phyloP scores from a whole-genome alignment of 2,113 vertebrate genomes.

The Ammodytes marinus region DNA sequence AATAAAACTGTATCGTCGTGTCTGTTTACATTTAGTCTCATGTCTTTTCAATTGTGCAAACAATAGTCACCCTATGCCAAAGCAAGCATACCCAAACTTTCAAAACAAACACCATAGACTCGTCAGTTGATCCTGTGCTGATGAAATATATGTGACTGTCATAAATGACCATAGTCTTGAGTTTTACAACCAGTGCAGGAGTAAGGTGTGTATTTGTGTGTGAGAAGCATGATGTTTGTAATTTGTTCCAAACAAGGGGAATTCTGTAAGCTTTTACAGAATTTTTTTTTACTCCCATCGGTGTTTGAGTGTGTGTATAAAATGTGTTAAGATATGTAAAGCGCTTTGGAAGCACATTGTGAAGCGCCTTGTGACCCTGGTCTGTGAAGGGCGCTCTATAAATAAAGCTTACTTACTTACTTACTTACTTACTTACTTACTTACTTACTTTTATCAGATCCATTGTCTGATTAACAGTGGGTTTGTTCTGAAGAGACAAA shows the following conservation, averaged over 20 bases:
- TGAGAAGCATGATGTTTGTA: background rate
- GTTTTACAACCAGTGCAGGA: background rate
- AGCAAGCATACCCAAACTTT: slow-evolving; percentile 22
- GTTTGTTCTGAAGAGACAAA: slow-evolving; percentile 18
- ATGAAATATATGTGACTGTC: background rate
- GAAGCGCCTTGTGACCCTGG: too few relatives aligned
- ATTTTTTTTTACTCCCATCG: too few relatives aligned
- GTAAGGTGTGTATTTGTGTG: slow-evolving; percentile 12
- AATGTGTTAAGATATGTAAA: too few relatives aligned
- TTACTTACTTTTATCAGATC: background rate
- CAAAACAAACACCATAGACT: slow-evolving; percentile 52
- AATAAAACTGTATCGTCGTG: background rate
- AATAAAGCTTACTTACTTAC: too few relatives aligned
- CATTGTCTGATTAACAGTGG: background rate
- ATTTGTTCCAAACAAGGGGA: slow-evolving; percentile 8
- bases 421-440: too few relatives aligned
- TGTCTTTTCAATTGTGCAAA: slow-evolving; percentile 14
- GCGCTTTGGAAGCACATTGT: too few relatives aligned
- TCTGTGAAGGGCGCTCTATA: too few relatives aligned
- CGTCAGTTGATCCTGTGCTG: background rate
- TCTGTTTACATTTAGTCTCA: background rate
- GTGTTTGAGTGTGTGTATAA: too few relatives aligned
- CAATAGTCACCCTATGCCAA: background rate
- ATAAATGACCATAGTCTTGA: background rate
- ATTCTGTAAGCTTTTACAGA: background rate